Evolutionary conservation across 2,888 invertebrate species (phyloP).

Genomic region (Drosophila glabriapex): DNA sequence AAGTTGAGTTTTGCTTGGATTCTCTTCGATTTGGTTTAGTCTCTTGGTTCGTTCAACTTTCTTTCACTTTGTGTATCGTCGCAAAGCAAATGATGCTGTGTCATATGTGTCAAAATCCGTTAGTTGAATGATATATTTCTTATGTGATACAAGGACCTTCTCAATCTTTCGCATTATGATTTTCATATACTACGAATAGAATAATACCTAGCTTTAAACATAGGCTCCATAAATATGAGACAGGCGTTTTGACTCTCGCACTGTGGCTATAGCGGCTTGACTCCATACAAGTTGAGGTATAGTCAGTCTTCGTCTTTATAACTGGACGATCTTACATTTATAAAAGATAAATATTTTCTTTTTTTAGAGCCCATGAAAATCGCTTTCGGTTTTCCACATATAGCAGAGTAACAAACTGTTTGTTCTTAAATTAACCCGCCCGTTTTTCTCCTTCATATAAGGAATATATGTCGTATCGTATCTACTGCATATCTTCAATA

Average conservation of each 20-base stretch:
- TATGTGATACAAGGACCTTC: slow-evolving; percentile 85
- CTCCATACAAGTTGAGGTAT: background rate
- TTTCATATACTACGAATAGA: slow-evolving; percentile 14
- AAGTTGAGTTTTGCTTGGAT: slow-evolving; percentile 29
- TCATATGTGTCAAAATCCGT: slow-evolving; percentile 19
- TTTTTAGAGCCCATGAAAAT: slow-evolving; percentile 1
- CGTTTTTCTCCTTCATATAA: slow-evolving; percentile 17
- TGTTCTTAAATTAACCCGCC: background rate
- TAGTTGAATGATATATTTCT: slow-evolving; percentile 12
- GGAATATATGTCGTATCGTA: slow-evolving; percentile 19
- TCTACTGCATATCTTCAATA: slow-evolving; percentile 17
- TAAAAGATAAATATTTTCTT: slow-evolving; percentile 3
- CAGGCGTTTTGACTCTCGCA: slow-evolving; percentile 3
- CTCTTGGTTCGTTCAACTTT: slow-evolving; percentile 33
- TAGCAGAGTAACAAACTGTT: background rate
- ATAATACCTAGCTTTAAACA: background rate
- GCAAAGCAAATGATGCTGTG: slow-evolving; percentile 37
- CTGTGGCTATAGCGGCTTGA: background rate
- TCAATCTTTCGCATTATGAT: slow-evolving; percentile 79
- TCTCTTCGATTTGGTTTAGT: slow-evolving; percentile 37
- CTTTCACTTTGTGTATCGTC: slow-evolving; percentile 40
- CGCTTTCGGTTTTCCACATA: slow-evolving; percentile 1
- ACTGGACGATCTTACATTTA: slow-evolving; percentile 5
- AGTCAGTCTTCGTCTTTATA: background rate
- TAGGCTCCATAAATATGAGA: background rate